Conservation (phyloP, 2,888 invertebrate species). For the Heliothis peltigera region DNA sequence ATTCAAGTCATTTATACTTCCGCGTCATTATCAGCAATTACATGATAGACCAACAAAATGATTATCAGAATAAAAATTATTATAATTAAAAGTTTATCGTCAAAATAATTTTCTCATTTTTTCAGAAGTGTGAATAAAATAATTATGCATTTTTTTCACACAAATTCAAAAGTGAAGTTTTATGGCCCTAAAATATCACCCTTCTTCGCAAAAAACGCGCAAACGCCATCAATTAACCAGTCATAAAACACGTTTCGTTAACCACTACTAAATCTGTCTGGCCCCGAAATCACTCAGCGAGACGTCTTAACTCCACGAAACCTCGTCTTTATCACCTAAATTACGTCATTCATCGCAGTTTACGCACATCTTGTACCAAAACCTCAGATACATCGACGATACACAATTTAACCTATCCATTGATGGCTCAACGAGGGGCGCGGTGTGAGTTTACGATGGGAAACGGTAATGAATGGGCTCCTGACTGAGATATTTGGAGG, state of each 20-base stretch:
- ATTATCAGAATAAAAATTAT: too few relatives aligned
- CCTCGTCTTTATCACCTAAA: conserved; percentile 85
- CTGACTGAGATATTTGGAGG: conserved; percentile 38
- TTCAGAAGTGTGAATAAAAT: too few relatives aligned
- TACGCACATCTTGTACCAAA: conserved; percentile 69
- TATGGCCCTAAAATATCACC: neutral
- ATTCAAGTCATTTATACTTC: too few relatives aligned
- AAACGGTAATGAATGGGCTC: conserved; percentile 64
- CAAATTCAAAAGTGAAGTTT: too few relatives aligned
- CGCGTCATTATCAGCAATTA: too few relatives aligned
- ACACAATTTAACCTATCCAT: conserved; percentile 53
- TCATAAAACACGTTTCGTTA: conserved; percentile 60
- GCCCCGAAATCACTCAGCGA: conserved; percentile 78
- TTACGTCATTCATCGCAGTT: conserved; percentile 85
- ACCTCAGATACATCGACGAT: conserved; percentile 43
- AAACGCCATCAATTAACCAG: conserved; percentile 64
- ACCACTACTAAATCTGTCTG: conserved; percentile 74
- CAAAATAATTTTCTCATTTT: too few relatives aligned
- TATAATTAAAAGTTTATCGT: too few relatives aligned
- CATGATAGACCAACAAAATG: too few relatives aligned
- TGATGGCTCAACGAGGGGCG: conserved; percentile 48
- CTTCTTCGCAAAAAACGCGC: conserved; percentile 7
- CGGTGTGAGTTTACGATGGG: neutral
- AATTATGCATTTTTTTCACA: too few relatives aligned
- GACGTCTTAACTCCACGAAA: conserved; percentile 83